Base-by-base conservation (phyloP, 2,888 invertebrate species). In the Drosophila paramelanica region DNA sequence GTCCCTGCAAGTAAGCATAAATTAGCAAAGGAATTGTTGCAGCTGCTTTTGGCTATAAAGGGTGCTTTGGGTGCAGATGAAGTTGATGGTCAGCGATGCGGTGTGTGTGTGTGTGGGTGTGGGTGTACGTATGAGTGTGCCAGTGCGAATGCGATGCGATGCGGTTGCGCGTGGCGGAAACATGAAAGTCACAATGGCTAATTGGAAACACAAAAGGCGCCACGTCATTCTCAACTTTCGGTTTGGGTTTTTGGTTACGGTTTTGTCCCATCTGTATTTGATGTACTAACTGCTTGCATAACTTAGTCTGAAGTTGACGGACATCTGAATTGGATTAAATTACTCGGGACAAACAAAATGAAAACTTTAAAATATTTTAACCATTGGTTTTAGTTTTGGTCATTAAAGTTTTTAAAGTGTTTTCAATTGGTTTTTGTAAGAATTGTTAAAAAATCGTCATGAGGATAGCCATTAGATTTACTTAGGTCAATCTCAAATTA, bases 161-260 rank as follows among this genome's bases (percentile, higher is more conserved):
- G 33, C 11, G 27, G 27, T 8, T 8, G 27, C 27, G 14, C 39
- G 47, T 38, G 47, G 41, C 45, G 42, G 39, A 77, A 87, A 84
- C 50, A 58, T 81, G 81, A 81, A 68, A 87, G 81, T 82, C 88
- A 82, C 62, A 75, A 46, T 65, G 67, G 72, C 66, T 81, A 81
- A 81, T 87, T 81, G 76, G 84, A 78, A 41, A 65, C 46, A 56
- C 27, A 61, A 57, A 50, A 73, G 42, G 27, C 56, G 81, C 58
- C 64, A 2, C 23, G 74, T 81, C 81, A 80, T 60, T 31, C 60
- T 55, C 68, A 68, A 66, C 23, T 41, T 64, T 33, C 56, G 31
- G 38, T 42, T 42, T 66, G 17, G 38, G n/a, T 45, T 39, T 38
- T 49, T 20, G 17, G 39, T 58, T 33, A 11, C 23, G n/a, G 4